Conservation (phyloP, 2,797 vertebrate genomes). For the Tenualosa thibaudeaui region DNA sequence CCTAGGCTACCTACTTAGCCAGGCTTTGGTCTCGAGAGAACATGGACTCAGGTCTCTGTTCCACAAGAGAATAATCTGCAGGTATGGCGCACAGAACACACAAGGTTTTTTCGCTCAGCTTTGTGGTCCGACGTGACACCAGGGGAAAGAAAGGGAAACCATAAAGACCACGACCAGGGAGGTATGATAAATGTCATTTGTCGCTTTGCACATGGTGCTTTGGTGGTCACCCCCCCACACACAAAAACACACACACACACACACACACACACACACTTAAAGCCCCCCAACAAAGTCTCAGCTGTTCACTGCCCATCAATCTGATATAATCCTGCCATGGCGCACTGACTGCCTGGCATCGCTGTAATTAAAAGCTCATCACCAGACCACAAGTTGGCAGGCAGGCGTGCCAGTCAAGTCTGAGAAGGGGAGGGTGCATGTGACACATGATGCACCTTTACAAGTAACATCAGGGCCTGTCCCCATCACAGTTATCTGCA, state of each 20-base stretch:
- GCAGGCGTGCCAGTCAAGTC: background rate
- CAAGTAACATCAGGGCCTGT: background rate
- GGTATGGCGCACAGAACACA: background rate
- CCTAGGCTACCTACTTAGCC: background rate
- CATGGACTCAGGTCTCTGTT: background rate
- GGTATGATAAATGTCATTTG: slow-evolving; percentile 3
- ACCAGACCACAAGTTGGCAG: slow-evolving; percentile 4
- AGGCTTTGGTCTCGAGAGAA: too few relatives aligned
- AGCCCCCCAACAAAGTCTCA: slow-evolving; percentile 5
- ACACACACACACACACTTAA: background rate
- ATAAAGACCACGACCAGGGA: background rate
- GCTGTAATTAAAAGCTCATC: background rate
- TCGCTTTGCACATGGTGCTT: background rate
- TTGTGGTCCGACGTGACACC: background rate
- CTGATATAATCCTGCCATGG: background rate
- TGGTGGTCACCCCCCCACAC: background rate
- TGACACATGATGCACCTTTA: background rate
- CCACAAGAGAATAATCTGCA: background rate
- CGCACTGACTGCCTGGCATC: slow-evolving; percentile 13
- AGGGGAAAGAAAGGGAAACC: background rate
- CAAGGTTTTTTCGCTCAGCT: background rate
- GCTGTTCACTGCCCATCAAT: slow-evolving; percentile 10
- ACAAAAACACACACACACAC: background rate
- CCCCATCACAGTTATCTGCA: background rate
- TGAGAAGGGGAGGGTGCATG: background rate